These are phyloP conservation scores for Hyperopisus bebe DNA, from an alignment of 2,113 vertebrate genomes.

Conservation along the genomic window DNA sequence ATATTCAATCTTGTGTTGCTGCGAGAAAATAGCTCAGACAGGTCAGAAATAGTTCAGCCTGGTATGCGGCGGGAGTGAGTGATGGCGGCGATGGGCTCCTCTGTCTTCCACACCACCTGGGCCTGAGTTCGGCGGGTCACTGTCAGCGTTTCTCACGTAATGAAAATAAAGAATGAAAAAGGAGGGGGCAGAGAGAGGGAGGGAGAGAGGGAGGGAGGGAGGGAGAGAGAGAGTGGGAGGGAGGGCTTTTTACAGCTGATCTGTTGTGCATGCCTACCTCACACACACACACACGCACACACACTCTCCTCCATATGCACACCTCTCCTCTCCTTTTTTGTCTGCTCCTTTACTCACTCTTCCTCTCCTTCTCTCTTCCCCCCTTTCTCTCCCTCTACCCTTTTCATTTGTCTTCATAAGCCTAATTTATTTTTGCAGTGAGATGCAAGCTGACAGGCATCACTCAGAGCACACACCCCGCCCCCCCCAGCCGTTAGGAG, in stretches of 20 bases:
- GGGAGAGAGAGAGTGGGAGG: constrained; percentile 33
- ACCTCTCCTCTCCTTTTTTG: background rate
- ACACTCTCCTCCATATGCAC: constrained; percentile 10
- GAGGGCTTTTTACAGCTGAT: constrained; percentile 21
- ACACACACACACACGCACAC: background rate
- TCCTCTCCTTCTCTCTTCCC: constrained; percentile 13
- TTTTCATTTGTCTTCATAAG: constrained; percentile 97
- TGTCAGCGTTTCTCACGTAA: constrained; percentile 25
- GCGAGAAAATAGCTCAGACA: constrained; percentile 41
- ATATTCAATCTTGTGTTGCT: constrained; percentile 10
- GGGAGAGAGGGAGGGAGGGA: constrained; percentile 30
- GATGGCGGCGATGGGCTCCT: constrained; percentile 13
- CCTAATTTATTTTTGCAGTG: constrained; percentile 97
- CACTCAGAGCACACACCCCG: constrained; percentile 76
- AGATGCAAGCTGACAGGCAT: constrained; percentile 99
- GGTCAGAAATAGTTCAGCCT: constrained; percentile 54
- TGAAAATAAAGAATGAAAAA: constrained; percentile 37
- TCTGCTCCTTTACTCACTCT: background rate
- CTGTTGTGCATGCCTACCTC: constrained; percentile 16
- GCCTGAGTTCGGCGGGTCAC: background rate
- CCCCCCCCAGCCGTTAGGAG: constrained; percentile 58
- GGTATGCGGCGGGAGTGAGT: constrained; percentile 24
- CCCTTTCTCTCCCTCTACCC: constrained; percentile 52
- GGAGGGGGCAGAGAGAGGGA: constrained; percentile 37
- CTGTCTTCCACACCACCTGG: constrained; percentile 15